Conservation (phyloP, 2,113 vertebrate genomes). For the Myrmecophaga tridactyla region DNA sequence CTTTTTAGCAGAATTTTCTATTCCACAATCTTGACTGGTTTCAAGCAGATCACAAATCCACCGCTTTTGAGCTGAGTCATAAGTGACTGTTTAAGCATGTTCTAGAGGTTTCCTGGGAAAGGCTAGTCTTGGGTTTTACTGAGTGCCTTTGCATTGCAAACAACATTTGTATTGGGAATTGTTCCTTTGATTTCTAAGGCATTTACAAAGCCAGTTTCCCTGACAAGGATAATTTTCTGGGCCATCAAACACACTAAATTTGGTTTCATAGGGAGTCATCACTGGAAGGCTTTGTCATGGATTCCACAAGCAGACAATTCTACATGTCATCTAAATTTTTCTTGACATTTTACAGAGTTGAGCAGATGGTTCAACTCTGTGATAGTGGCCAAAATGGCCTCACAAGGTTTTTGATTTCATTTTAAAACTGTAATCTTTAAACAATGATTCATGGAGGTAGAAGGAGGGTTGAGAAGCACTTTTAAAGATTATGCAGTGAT, state of each 20-base stretch:
- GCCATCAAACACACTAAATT: conserved; percentile 66
- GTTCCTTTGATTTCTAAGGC: conserved; percentile 60
- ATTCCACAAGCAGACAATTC: conserved; percentile 22
- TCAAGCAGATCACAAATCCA: neutral
- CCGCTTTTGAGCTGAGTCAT: neutral
- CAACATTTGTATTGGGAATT: conserved; percentile 56
- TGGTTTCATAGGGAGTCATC: conserved; percentile 12
- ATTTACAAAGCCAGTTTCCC: conserved; percentile 45
- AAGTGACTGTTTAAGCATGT: neutral
- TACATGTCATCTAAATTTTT: conserved; percentile 34
- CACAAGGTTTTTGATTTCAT: conserved; percentile 48
- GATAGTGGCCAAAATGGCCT: neutral
- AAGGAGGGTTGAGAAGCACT: neutral
- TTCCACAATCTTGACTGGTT: neutral
- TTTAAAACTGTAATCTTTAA: conserved; percentile 62
- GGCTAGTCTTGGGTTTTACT: conserved; percentile 19
- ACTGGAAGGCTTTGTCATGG: conserved; percentile 28
- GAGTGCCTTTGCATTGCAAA: neutral
- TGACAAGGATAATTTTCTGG: conserved; percentile 63
- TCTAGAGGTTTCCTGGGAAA: neutral
- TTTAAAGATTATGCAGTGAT: neutral
- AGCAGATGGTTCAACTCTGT: conserved; percentile 54
- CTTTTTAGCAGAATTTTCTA: neutral
- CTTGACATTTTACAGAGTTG: conserved; percentile 44
- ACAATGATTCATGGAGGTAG: neutral